phyloP scores from a whole-genome alignment of 30 jellyfish, hydroid and myxozoan species.

The Rhopilema esculentum region DNA sequence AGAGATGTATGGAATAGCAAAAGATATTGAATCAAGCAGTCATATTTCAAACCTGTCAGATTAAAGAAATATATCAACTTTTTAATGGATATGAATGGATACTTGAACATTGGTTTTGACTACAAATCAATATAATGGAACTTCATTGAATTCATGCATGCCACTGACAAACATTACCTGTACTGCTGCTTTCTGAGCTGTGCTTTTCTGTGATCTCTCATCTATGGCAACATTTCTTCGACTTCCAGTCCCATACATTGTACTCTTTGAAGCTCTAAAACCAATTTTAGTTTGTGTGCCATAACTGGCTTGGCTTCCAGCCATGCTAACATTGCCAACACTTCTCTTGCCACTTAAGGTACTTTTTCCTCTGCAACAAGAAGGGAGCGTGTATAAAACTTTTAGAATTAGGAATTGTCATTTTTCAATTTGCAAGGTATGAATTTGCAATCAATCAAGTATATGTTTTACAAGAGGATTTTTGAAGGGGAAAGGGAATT shows the following conservation, averaged over 20 bases:
- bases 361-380: constrained; percentile 31
- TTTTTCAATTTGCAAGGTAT: no score
- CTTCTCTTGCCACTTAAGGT: constrained; percentile 55
- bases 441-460: no score
- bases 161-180: constrained; percentile 54
- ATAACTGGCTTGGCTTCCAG: constrained; percentile 66
- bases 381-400: neutral
- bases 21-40: no score
- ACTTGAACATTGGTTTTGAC: neutral
- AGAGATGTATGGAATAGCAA: no score
- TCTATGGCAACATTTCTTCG: constrained; percentile 85
- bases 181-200: constrained; percentile 64
- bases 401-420: neutral
- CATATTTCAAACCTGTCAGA: no score
- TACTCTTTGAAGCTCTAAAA: constrained; percentile 48
- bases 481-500: no score
- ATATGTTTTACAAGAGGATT: no score
- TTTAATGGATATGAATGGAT: no score
- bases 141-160: no score
- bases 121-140: neutral
- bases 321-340: constrained; percentile 58
- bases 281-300: constrained; percentile 28
- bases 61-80: no score
- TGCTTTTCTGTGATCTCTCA: constrained; percentile 68
- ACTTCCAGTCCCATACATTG: constrained; percentile 62